These are phyloP conservation scores for Campoplex nolae DNA, from an alignment of 2,888 invertebrate species.

Conservation along the genomic window DNA sequence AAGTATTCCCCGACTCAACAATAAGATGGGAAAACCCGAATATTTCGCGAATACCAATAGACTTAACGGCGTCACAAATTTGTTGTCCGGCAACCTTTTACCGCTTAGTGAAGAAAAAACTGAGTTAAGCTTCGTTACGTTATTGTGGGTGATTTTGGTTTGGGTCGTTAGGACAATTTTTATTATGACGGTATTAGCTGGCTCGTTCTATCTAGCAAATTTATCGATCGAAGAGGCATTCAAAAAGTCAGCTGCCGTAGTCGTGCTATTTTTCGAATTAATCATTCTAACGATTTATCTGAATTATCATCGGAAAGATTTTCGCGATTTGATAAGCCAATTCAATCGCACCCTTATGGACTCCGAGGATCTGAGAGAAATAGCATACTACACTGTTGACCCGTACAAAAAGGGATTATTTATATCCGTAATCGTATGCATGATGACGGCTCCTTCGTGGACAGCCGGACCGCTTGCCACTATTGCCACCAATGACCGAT, in stretches of 20 bases:
- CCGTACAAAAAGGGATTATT: slow-evolving; percentile 67
- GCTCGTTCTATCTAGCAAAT: slow-evolving; percentile 37
- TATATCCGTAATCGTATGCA: slow-evolving; percentile 48
- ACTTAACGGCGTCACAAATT: slow-evolving; percentile 69
- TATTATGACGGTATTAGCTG: slow-evolving; percentile 22
- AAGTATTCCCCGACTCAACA: too few relatives aligned
- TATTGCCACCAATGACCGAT: slow-evolving; percentile 49
- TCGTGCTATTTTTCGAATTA: slow-evolving; percentile 65
- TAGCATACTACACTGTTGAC: slow-evolving; percentile 48
- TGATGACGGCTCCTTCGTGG: slow-evolving; percentile 64
- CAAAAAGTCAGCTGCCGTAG: background rate
- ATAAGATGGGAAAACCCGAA: slow-evolving; percentile 33
- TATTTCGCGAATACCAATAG: slow-evolving; percentile 70
- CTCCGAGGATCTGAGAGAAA: slow-evolving; percentile 57
- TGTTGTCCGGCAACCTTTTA: slow-evolving; percentile 71
- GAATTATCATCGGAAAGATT: slow-evolving; percentile 51
- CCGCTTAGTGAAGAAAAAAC: slow-evolving; percentile 57
- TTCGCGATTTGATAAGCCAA: slow-evolving; percentile 67
- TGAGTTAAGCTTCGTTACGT: background rate
- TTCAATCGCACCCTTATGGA: slow-evolving; percentile 65
- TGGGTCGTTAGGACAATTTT: slow-evolving; percentile 65
- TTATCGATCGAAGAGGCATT: slow-evolving; percentile 19
- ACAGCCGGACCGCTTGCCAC: slow-evolving; percentile 46
- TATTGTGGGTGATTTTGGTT: slow-evolving; percentile 52
- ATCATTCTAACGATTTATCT: slow-evolving; percentile 67